These are phyloP conservation scores for Melitaea cinxia DNA, from an alignment of 1,140 invertebrate genomes.

Conservation along the genomic window DNA sequence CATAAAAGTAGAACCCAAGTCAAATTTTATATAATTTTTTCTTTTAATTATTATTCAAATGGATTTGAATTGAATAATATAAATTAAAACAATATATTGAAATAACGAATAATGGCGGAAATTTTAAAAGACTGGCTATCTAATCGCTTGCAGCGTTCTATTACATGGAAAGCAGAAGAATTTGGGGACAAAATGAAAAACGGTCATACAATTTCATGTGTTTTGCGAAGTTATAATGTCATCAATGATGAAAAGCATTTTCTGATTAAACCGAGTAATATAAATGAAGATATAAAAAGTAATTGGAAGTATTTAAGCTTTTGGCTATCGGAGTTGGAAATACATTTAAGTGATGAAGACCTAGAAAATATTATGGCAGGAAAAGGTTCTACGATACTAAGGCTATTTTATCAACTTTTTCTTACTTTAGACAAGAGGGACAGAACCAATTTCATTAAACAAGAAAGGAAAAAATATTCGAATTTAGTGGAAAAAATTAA, in stretches of 20 bases:
- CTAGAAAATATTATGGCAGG: constrained; percentile 79
- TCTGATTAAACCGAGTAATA: constrained; percentile 64
- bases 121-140: constrained; percentile 76
- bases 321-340: constrained; percentile 80
- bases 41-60: too few species aligned
- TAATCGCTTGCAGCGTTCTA: constrained; percentile 56
- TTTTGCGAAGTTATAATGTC: constrained; percentile 64
- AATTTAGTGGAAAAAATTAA: constrained; percentile 63
- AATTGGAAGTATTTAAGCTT: constrained; percentile 79
- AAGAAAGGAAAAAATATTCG: constrained; percentile 74
- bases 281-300: constrained; percentile 70
- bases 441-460: constrained; percentile 79
- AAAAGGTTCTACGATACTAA: constrained; percentile 75
- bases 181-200: constrained; percentile 75
- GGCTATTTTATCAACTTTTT: constrained; percentile 84
- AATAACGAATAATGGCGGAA: constrained; percentile 57
- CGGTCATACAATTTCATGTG: constrained; percentile 60
- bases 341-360: constrained; percentile 75
- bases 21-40: too few species aligned
- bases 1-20: too few species aligned
- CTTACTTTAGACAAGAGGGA: constrained; percentile 83
- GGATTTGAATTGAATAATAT: too few species aligned
- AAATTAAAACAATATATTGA: not conserved
- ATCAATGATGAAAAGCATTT: constrained; percentile 69
- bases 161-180: constrained; percentile 66